Evolutionary conservation across 2,113 vertebrate species (phyloP).

Genomic region (Clarias magur): DNA sequence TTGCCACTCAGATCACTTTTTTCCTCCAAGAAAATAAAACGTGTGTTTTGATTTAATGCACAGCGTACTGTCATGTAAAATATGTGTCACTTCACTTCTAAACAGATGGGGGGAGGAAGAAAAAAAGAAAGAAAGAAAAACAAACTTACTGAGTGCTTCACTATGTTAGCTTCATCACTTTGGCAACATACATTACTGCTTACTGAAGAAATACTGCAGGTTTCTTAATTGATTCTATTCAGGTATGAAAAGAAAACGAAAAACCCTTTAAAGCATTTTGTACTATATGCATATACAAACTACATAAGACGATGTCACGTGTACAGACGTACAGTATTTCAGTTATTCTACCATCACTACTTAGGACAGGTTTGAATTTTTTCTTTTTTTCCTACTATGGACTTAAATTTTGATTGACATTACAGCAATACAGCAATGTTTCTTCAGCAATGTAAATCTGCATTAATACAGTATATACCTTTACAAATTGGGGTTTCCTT

Average conservation of each 20-base stretch:
- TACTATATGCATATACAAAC: slow-evolving; percentile 3
- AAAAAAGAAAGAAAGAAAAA: background rate
- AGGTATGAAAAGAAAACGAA: slow-evolving; percentile 10
- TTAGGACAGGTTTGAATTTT: background rate
- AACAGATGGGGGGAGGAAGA: background rate
- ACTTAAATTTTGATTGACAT: background rate
- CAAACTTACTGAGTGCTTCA: slow-evolving; percentile 33
- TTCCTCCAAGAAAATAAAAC: slow-evolving; percentile 79
- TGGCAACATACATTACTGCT: slow-evolving; percentile 46
- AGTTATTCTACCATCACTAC: slow-evolving; percentile 14
- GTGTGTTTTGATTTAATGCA: slow-evolving; percentile 77
- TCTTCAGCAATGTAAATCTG: slow-evolving; percentile 10
- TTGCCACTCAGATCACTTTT: slow-evolving; percentile 67
- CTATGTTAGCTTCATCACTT: slow-evolving; percentile 36
- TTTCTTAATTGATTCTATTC: slow-evolving; percentile 32
- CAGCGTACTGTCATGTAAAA: slow-evolving; percentile 72
- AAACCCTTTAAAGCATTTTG: background rate
- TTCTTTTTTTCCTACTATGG: background rate
- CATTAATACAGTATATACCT: background rate
- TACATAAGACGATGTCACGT: slow-evolving; percentile 25
- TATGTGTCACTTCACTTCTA: slow-evolving; percentile 36
- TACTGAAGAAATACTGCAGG: slow-evolving; percentile 45
- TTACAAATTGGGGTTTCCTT: background rate
- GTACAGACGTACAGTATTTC: slow-evolving; percentile 30
- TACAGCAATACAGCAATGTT: slow-evolving; percentile 12